These are phyloP conservation scores for Antennarius maculatus DNA, from an alignment of 2,797 vertebrate genomes.

Conservation along the genomic window DNA sequence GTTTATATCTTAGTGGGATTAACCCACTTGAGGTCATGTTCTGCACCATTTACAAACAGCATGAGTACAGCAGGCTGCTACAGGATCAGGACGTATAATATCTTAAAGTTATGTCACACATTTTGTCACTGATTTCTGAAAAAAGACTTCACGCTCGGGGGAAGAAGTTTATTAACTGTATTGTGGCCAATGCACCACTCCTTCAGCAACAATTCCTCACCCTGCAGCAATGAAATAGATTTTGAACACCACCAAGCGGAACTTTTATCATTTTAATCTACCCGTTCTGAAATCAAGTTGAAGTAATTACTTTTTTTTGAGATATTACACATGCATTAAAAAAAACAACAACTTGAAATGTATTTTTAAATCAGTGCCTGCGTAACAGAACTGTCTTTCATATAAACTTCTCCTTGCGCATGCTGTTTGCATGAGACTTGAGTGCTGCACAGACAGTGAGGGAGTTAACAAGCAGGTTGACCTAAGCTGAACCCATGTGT, in stretches of 20 bases:
- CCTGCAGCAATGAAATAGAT: conserved; percentile 19
- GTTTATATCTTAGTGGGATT: no score
- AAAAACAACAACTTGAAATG: background rate
- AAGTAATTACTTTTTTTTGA: background rate
- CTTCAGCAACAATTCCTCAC: background rate
- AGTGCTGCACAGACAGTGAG: conserved; percentile 1
- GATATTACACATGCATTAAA: background rate
- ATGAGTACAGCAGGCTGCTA: background rate
- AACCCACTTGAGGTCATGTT: background rate
- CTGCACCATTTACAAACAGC: background rate
- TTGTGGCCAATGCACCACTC: conserved; percentile 14
- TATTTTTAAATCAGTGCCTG: background rate
- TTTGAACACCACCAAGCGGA: conserved; percentile 47
- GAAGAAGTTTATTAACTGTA: conserved; percentile 6
- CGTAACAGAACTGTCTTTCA: background rate
- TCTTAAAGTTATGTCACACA: background rate
- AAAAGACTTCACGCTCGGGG: background rate
- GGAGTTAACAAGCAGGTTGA: conserved; percentile 22
- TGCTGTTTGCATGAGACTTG: conserved; percentile 1
- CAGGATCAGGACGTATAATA: no score
- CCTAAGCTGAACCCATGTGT: conserved; percentile 63
- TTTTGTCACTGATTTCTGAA: background rate
- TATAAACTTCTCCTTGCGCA: background rate
- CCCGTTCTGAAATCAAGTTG: background rate
- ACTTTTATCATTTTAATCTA: conserved; percentile 9